These are phyloP conservation scores for Arvicanthis niloticus DNA, from an alignment of 2,113 vertebrate genomes.

Conservation along the genomic window DNA sequence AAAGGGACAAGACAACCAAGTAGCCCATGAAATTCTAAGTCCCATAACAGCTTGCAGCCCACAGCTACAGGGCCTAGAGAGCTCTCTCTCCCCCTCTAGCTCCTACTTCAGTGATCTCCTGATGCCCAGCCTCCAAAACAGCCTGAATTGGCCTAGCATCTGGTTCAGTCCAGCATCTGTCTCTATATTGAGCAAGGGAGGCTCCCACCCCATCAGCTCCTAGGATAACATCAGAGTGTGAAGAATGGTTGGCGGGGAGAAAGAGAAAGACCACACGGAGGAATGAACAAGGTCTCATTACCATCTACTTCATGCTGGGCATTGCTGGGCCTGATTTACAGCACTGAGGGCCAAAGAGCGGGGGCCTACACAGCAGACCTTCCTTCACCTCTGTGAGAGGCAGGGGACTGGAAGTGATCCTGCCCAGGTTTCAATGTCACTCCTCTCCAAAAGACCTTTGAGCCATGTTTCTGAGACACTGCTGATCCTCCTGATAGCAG, in stretches of 20 bases:
- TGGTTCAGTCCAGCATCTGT: neutral
- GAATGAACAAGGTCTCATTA: neutral
- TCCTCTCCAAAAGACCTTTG: neutral
- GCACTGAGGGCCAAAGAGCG: neutral
- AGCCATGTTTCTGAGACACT: neutral
- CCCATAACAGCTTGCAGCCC: neutral
- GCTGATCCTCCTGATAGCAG: neutral
- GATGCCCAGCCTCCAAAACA: neutral
- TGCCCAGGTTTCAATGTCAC: neutral
- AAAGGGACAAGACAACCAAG: neutral
- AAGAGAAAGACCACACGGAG: neutral
- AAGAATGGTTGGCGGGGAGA: neutral
- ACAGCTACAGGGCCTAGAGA: neutral
- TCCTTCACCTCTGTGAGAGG: neutral
- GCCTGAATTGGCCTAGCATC: neutral
- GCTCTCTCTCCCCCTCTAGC: neutral
- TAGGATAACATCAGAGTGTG: neutral
- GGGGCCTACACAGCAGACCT: neutral
- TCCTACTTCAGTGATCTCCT: neutral
- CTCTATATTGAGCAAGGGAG: neutral
- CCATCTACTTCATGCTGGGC: accelerated
- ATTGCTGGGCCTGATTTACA: neutral
- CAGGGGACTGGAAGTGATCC: neutral
- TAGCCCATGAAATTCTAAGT: neutral
- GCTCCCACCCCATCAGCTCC: too few species aligned